Conservation (phyloP, 2,113 vertebrate genomes). For the Macrotis lagotis region DNA sequence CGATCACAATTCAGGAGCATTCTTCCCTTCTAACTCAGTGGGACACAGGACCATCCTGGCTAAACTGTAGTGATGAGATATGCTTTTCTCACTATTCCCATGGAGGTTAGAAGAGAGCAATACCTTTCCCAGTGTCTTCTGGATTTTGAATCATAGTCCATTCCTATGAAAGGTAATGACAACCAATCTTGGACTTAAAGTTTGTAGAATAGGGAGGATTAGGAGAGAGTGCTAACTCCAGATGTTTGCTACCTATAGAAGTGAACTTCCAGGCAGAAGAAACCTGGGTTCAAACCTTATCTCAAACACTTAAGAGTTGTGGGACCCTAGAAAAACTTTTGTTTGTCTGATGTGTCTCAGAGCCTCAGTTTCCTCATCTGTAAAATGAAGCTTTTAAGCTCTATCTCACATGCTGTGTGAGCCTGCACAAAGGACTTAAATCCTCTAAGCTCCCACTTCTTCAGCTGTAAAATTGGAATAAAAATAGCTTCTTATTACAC, state of each 20-base stretch:
- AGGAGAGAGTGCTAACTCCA: not conserved
- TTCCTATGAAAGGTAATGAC: not conserved
- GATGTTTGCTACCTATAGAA: not conserved
- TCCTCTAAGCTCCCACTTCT: not conserved
- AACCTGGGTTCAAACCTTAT: not conserved
- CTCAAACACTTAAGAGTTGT: not conserved
- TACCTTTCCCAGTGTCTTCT: not conserved
- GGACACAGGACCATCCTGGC: conserved; percentile 23
- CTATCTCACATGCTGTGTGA: not conserved
- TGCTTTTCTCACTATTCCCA: conserved; percentile 10
- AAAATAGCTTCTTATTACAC: not conserved
- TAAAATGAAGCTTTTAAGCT: not conserved
- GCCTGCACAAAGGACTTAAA: not conserved
- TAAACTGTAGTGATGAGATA: conserved; percentile 31
- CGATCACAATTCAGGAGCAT: not conserved
- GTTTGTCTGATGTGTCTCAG: not conserved
- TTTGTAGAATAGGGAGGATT: not conserved
- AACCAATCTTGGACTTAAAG: not conserved
- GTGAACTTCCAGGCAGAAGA: not conserved
- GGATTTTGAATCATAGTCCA: not conserved
- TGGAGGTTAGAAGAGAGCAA: not conserved
- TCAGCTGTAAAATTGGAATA: not conserved
- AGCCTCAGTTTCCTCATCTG: not conserved
- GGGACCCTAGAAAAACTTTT: not conserved
- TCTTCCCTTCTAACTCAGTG: conserved; percentile 15